A percentile compares a stretch with the other conserved stretches of the same genome.
Conservation (phyloP, 2,888 invertebrate species). For the Apodemia mormo region DNA sequence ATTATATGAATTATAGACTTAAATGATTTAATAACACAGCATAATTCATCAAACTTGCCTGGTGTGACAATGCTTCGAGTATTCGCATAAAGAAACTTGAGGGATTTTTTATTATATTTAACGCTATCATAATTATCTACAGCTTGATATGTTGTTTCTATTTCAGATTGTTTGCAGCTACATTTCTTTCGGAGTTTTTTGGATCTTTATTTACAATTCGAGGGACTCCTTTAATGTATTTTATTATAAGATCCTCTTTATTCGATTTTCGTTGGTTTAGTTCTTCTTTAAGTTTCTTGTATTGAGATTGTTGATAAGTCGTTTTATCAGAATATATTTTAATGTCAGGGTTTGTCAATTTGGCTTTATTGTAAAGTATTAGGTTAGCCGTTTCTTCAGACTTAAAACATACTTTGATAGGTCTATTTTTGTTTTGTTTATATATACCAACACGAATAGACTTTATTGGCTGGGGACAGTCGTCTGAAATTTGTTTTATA, state of each 20-base stretch:
- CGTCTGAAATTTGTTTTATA: neutral
- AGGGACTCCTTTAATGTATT: conserved; percentile 16
- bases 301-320: neutral
- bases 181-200: neutral
- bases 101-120: neutral
- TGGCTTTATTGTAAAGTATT: no score
- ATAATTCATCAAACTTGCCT: conserved; percentile 8
- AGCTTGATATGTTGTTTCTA: neutral
- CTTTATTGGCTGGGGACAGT: conserved; percentile 4
- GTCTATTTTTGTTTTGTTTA: neutral
- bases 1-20: neutral
- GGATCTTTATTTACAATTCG: neutral
- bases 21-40: conserved; percentile 13
- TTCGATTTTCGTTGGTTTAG: conserved; percentile 9
- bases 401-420: conserved; percentile 9
- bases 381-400: neutral
- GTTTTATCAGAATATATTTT: conserved; percentile 18
- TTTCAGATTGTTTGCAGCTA: neutral
- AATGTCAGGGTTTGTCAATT: neutral
- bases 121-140: neutral
- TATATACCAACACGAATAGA: conserved; percentile 10
- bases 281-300: conserved; percentile 11
- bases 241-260: conserved; percentile 18
- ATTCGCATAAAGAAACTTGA: conserved; percentile 14
- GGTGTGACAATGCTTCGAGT: conserved; percentile 4